Evolutionary conservation across 2,888 invertebrate species (phyloP), one percentile per base, ranked within the genome.

Genomic region (Zele albiditarsus): DNA sequence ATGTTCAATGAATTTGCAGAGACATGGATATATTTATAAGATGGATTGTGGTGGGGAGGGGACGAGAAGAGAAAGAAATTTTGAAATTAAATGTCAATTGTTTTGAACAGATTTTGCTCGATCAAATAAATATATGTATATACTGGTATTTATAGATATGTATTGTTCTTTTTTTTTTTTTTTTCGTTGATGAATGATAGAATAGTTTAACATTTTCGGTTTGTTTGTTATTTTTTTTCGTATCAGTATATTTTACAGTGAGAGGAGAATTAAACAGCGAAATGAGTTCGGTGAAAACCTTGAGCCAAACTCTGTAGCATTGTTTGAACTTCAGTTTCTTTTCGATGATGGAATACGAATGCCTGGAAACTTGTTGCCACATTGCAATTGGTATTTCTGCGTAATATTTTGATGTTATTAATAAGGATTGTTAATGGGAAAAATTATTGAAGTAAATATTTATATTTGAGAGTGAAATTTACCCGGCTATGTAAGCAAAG

Each of bases 401-500:
- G 89, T 88, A 82, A 78, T 27, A 65, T 74, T 27, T 31, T 8
- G 25, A 27, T 28, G 25, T 25, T 62, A 63, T 33, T 73, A 49
- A 58, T 72, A 57, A 57, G 65, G 58, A 27, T 73, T 53, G 53
- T 20, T 53, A 1, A 23, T 10, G 12, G 6, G 0, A 14, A 12
- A 27, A 14, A 2, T 6, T 23, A 25, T 67, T 20, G 4, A 53
- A 42, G 57, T 25, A 25, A 46, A 65, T 42, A 46, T 74, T 73
- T 63, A 67, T 33, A 27, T 60, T 10, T 57, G 25, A 67, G 23
- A 33, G 63, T 46, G n/a, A 58, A 73, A 68, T 86, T 88, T 88
- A 93, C 93, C 93, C 92, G 58, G 92, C 91, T 81, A 93, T 92
- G 82, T 92, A 93, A 31, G 92, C 92, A 87, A 93, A 92, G 84